phyloP scores from a whole-genome alignment of 2,113 vertebrate species.

The Merops nubicus region DNA sequence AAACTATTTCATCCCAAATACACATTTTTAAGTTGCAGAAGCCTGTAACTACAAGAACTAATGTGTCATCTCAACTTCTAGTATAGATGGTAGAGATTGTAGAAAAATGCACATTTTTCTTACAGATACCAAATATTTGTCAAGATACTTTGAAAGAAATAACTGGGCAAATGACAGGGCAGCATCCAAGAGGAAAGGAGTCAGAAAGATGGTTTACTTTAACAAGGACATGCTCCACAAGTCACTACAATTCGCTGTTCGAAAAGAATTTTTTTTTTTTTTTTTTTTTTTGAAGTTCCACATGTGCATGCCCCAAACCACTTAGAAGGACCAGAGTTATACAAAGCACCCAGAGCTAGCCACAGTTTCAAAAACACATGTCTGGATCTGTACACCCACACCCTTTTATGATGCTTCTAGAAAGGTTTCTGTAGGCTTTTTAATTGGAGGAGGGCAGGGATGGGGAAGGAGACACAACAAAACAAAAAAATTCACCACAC shows the following conservation, averaged over 20 bases:
- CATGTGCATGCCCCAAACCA: neutral
- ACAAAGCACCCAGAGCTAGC: neutral
- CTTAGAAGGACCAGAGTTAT: neutral
- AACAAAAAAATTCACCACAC: neutral
- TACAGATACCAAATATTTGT: neutral
- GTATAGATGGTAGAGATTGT: neutral
- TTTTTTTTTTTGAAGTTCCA: too few relatives aligned
- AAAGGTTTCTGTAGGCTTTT: neutral
- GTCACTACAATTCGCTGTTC: fast-evolving
- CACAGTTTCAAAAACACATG: neutral
- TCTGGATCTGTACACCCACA: neutral
- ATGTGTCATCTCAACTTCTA: neutral
- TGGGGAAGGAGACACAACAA: neutral
- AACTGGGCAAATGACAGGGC: neutral
- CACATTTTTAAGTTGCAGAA: neutral
- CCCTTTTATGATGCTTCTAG: too few relatives aligned
- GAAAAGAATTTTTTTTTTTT: too few relatives aligned
- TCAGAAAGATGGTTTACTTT: neutral
- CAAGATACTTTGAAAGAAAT: neutral
- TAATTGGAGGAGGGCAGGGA: fast-evolving
- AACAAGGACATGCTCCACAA: neutral
- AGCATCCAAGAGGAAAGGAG: neutral
- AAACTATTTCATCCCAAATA: neutral
- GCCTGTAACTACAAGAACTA: neutral
- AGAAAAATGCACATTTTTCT: neutral